phyloP scores from a whole-genome alignment of 1,140 invertebrate genomes.

The Bombus turneri region DNA sequence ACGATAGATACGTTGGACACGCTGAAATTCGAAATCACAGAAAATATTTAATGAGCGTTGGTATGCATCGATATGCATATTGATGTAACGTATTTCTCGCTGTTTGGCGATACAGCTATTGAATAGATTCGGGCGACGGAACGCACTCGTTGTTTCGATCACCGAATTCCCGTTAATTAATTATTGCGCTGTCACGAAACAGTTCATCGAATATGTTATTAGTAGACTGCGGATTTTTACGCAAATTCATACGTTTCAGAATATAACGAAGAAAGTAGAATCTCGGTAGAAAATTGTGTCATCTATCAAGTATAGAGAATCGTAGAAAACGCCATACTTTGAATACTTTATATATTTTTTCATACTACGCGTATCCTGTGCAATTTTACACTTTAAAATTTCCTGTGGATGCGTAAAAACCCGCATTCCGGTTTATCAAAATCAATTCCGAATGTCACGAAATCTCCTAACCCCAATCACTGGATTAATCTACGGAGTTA shows the following conservation, averaged over 20 bases:
- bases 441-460: neutral
- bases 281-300: no score
- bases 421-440: no score
- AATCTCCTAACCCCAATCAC: no score
- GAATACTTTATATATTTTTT: no score
- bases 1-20: neutral
- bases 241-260: no score
- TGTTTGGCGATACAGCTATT: neutral
- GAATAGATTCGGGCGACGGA: neutral
- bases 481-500: neutral
- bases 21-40: neutral
- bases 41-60: neutral
- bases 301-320: no score
- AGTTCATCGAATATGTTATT: neutral
- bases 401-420: no score
- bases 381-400: no score
- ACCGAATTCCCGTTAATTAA: neutral
- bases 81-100: neutral
- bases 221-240: no score
- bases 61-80: neutral
- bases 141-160: neutral
- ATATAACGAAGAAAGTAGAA: no score
- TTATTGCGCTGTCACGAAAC: neutral
- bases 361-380: no score
- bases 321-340: no score